A percentile compares a stretch with the other conserved stretches of the same genome.
Evolutionary conservation across 2,797 vertebrate genomes (phyloP).

Genomic region (Megaceryle alcyon): DNA sequence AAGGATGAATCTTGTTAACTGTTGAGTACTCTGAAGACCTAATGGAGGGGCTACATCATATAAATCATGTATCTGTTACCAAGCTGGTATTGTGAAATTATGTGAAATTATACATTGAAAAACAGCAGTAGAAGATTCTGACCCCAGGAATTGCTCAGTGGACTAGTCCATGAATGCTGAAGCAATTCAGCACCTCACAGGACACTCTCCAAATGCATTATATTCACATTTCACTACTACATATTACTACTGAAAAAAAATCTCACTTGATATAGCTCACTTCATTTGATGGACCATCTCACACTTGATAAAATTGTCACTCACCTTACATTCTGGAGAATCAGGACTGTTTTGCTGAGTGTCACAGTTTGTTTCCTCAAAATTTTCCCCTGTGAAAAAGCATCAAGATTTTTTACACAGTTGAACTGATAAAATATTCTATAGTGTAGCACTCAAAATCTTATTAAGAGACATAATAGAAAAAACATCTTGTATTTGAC

Average conservation of each 20-base stretch:
- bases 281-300: not conserved
- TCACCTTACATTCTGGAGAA: constrained; percentile 58
- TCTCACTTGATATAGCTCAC: not conserved
- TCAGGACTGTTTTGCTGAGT: not conserved
- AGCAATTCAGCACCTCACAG: not conserved
- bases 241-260: not conserved
- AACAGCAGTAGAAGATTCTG: not conserved
- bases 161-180: not conserved
- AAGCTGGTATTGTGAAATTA: not conserved
- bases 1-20: not conserved
- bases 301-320: not conserved
- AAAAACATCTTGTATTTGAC: not conserved
- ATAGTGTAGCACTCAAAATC: not conserved
- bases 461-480: not conserved
- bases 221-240: not conserved
- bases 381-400: constrained; percentile 45
- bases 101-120: not conserved
- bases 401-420: not conserved
- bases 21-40: not conserved
- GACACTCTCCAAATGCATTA: not conserved
- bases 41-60: not conserved
- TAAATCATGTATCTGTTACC: not conserved
- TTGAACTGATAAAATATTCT: not conserved
- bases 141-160: not conserved
- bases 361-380: not conserved